Evolutionary conservation across 2,888 invertebrate species (phyloP), one percentile per base, ranked within the genome.

Genomic region (Drosophila prolongata): DNA sequence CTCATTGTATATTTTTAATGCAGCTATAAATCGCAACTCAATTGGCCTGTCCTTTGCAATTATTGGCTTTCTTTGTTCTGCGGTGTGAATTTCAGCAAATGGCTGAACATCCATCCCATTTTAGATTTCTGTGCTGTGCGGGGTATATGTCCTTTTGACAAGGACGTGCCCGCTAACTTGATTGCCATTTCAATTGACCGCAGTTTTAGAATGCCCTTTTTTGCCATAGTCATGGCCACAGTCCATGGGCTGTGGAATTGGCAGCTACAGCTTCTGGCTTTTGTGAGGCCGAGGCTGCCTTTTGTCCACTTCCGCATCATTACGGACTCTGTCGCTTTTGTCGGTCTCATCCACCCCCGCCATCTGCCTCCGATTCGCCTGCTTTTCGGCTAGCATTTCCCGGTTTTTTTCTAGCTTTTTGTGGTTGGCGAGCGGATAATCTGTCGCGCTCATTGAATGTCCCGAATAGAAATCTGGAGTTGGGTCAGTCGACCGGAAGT

Each of bases 131-230:
- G 19, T 62, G 9, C 30, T 73, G 64, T 76, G 57, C 58, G 24
- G 24, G 3, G 24, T 24, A 56, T 46, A 54, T 27, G 65, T 42
- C 55, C 58, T 64, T 83, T 69, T 87, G 87, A 79, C 85, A 70
- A 70, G 79, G 67, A 83, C 88, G 80, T 85, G 88, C 80, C 66
- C 87, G 67, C 79, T 86, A 85, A 85, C 89, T 86, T 85, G 85
- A 85, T 85, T 88, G 85, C 87, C 89, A 79, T 88, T 85, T 83
- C 85, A 88, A 85, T 85, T 85, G 85, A 85, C 85, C 85, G 84
- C 85, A 85, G 87, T 88, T 85, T 85, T 79, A 80, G 81, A 83
- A 86, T 86, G 84, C 75, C 61, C 61, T 66, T 69, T 64, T 64
- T 54, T 68, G 65, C 27, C 38, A 56, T 38, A 34, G 35, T 16